A percentile compares a stretch with the other conserved stretches of the same genome.
These are phyloP conservation scores for Flexamia atlantica DNA, from an alignment of 2,888 invertebrate genomes.

Conservation along the genomic window DNA sequence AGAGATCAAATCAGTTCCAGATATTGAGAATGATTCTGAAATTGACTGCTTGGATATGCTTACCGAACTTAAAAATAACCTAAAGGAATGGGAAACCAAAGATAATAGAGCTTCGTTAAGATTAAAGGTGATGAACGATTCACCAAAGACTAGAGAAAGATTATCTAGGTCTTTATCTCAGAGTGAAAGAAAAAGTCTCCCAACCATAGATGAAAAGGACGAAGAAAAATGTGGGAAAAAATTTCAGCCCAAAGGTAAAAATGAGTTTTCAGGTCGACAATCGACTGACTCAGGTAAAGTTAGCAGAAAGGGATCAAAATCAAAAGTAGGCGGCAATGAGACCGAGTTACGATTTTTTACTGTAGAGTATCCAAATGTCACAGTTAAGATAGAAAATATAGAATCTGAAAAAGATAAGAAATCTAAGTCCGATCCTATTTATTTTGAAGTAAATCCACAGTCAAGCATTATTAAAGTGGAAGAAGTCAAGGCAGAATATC, in stretches of 20 bases:
- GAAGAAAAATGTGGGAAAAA: not conserved
- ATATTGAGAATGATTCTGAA: not conserved
- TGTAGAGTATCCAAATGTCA: slow-evolving; percentile 7
- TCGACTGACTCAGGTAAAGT: no score
- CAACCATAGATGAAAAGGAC: slow-evolving; percentile 1
- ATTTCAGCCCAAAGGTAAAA: not conserved
- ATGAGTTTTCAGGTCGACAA: not conserved
- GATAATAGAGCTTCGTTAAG: not conserved
- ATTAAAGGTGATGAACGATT: slow-evolving; percentile 2
- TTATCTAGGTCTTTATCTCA: not conserved
- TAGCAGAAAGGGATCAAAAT: no score
- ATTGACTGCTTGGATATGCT: not conserved
- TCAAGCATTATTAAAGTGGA: not conserved
- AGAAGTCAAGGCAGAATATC: not conserved
- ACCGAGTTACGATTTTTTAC: slow-evolving; percentile 1
- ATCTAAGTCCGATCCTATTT: not conserved
- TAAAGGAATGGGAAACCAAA: not conserved
- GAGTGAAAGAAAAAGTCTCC: not conserved
- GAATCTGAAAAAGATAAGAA: no score
- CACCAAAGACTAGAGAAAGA: not conserved
- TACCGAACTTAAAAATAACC: not conserved
- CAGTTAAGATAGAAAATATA: not conserved
- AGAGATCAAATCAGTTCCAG: not conserved
- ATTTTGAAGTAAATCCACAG: not conserved
- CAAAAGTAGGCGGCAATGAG: no score